Base-by-base conservation (phyloP, 2,113 vertebrate species). In the Hippocampus abdominalis region DNA sequence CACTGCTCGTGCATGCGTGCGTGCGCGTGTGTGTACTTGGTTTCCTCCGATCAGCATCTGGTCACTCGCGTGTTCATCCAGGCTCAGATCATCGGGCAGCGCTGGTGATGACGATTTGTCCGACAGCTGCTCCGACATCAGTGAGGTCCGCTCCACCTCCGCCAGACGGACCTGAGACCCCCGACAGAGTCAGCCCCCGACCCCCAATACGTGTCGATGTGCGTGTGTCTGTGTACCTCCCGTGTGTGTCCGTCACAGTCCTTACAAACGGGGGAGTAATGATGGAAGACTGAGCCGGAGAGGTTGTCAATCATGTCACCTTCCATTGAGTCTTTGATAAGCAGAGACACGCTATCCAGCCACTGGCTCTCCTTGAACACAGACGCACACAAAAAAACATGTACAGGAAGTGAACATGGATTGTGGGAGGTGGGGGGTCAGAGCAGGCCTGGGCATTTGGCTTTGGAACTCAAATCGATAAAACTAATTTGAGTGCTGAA, bases 271-370 rank as follows among this genome's bases (percentile, higher is more conserved):
- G 94, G 93, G 21, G 94, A 92, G 88, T 98, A 98, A 89, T 98
- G 96, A 83, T 98, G 96, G 87, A 96, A 98, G 87, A 99, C 93
- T 25, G 97, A 99, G 69, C 96, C 97, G 0, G 97, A 99, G 76
- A 99, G 95, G 91, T 98, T 98, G 93, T 99, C 97, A 65, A 99
- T 98, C 93, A 98, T 91, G 89, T 99, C 97, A 51, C 95, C 96
- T 84, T 98, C 97, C 90, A 96, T 87, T 5, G 97, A 97, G 90
- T 98, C 97, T 89, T 97, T 98, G 90, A 98, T 98, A 88, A 99
- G 94, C 92, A 99, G 94, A 89, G 97, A 98, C 81, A 98, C 96
- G 81, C 97, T 99, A 94, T 99, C 97, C 94, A 98, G 90, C 97
- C 96, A 98, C 93, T 95, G 94, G 89, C 93, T 98, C 93, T 98